phyloP scores from a whole-genome alignment of 2,888 invertebrate genomes.

The Mactromeris polynyma region DNA sequence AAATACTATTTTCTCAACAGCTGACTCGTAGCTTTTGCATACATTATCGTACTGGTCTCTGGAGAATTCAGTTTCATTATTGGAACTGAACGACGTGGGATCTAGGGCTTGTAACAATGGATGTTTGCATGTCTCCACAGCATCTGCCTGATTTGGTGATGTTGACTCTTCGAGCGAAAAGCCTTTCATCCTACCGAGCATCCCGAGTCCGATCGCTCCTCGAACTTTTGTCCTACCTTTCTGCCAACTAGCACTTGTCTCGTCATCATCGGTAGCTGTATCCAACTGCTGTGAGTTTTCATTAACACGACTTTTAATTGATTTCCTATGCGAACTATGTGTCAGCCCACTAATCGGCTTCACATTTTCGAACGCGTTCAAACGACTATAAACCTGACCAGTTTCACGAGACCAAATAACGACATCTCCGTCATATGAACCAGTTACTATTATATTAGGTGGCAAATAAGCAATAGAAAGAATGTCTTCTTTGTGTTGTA shows the following conservation, averaged over 20 bases:
- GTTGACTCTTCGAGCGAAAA: not conserved
- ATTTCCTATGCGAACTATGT: conserved; percentile 2
- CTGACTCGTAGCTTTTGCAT: conserved; percentile 78
- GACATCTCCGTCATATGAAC: conserved; percentile 93
- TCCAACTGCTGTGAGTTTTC: not conserved
- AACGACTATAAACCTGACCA: conserved; percentile 87
- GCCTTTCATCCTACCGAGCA: not conserved
- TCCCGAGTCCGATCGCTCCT: conserved; percentile 21
- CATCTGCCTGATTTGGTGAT: not conserved
- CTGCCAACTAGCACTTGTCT: not conserved
- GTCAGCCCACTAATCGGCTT: conserved; percentile 64
- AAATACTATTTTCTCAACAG: conserved; percentile 89
- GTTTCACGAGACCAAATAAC: conserved; percentile 94
- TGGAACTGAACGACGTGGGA: conserved; percentile 28
- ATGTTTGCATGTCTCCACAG: conserved; percentile 64
- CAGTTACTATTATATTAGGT: conserved; percentile 88
- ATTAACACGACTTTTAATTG: not conserved
- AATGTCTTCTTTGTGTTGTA: conserved; percentile 92
- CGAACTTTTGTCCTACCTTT: conserved; percentile 37
- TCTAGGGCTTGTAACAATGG: conserved; percentile 71
- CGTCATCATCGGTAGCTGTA: conserved; percentile 30
- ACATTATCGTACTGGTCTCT: conserved; percentile 75
- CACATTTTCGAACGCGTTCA: conserved; percentile 75
- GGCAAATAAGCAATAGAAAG: conserved; percentile 90
- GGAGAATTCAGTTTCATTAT: conserved; percentile 30